Evolutionary conservation across 2,113 vertebrate genomes (phyloP).

Genomic region (Sinosuthora webbiana): DNA sequence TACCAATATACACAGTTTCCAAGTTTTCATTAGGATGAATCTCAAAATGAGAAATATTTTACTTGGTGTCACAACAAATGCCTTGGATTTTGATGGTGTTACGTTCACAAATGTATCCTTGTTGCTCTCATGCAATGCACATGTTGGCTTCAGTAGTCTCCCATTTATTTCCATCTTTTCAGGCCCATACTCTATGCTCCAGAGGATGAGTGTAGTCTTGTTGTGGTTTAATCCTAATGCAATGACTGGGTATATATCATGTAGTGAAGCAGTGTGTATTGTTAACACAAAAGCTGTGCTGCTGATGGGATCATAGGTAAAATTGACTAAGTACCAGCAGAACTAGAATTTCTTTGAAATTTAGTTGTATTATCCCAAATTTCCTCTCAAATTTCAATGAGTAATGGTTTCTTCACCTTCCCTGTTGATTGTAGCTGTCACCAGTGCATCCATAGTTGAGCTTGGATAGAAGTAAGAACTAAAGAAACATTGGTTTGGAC

Average conservation of each 20-base stretch:
- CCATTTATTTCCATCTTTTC: background rate
- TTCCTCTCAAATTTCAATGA: background rate
- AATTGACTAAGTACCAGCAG: background rate
- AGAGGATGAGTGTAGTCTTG: background rate
- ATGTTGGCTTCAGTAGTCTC: background rate
- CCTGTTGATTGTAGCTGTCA: background rate
- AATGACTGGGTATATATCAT: background rate
- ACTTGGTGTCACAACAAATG: background rate
- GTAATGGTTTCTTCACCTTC: background rate
- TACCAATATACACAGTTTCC: background rate
- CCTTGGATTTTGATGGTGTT: background rate
- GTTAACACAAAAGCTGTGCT: background rate
- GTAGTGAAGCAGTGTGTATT: background rate
- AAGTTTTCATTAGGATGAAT: background rate
- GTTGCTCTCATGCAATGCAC: background rate
- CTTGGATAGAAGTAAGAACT: background rate
- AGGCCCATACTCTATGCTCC: background rate
- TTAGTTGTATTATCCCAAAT: background rate
- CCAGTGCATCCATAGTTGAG: background rate
- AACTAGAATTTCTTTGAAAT: background rate
- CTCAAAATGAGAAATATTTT: background rate
- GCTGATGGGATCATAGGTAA: background rate
- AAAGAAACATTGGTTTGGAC: background rate
- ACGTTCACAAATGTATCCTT: accelerated
- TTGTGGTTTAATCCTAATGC: background rate